phyloP scores from a whole-genome alignment of 2,888 invertebrate species.

The Sthenelais limicola region DNA sequence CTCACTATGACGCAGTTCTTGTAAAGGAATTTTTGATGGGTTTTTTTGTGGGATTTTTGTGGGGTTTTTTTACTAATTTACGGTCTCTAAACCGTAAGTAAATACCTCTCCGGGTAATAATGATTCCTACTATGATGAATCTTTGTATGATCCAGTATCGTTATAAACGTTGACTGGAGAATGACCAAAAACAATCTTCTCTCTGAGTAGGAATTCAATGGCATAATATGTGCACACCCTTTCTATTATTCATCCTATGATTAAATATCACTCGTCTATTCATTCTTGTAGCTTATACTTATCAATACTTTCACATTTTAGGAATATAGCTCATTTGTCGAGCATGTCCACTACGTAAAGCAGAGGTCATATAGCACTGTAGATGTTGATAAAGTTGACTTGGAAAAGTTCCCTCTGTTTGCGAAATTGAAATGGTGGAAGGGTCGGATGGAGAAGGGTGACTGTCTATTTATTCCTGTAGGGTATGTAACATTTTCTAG shows the following conservation, averaged over 20 bases:
- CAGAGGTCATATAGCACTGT: slow-evolving; percentile 57
- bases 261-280: no score
- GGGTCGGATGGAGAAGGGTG: slow-evolving; percentile 60
- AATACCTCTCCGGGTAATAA: no score
- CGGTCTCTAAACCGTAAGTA: no score
- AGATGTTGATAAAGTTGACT: slow-evolving; percentile 64
- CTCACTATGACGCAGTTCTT: no score
- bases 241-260: no score
- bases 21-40: no score
- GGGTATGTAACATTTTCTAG: slow-evolving; percentile 54
- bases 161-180: slow-evolving; percentile 57
- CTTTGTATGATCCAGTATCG: slow-evolving; percentile 55
- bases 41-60: no score
- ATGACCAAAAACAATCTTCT: slow-evolving; percentile 63
- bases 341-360: slow-evolving; percentile 49
- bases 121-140: slow-evolving; percentile 51
- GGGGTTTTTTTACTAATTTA: no score
- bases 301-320: neutral
- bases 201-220: slow-evolving; percentile 60
- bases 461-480: slow-evolving; percentile 66
- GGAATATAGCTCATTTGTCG: neutral
- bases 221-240: no score
- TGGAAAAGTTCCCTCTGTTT: slow-evolving; percentile 57
- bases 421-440: slow-evolving; percentile 57
- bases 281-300: no score